A percentile compares a stretch with the other conserved stretches of the same genome.
phyloP scores from a whole-genome alignment of 2,113 vertebrate genomes.

The Macaca fascicularis region DNA sequence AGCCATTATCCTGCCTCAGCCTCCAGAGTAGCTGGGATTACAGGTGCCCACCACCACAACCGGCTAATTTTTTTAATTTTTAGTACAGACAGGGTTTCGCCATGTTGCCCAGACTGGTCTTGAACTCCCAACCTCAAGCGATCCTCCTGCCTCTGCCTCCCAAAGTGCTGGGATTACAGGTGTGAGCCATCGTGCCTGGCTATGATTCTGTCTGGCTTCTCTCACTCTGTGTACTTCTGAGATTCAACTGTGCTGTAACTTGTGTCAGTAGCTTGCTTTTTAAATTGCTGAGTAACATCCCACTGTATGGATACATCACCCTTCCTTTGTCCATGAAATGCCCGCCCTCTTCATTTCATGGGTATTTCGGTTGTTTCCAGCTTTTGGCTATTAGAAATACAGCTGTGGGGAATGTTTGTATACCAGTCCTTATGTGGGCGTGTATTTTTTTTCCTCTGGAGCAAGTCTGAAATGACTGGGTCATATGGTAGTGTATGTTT shows the following conservation, averaged over 20 bases:
- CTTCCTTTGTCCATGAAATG: not conserved
- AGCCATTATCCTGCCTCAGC: too few species aligned
- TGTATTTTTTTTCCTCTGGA: not conserved
- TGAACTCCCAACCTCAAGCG: too few species aligned
- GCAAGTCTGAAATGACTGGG: not conserved
- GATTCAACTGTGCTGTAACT: not conserved
- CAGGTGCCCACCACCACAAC: too few species aligned
- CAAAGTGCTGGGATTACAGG: too few species aligned
- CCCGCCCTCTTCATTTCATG: not conserved
- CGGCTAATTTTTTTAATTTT: too few species aligned
- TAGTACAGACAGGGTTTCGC: too few species aligned
- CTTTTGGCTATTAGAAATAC: not conserved
- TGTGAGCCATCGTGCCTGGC: too few species aligned
- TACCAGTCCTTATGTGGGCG: not conserved
- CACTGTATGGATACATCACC: not conserved
- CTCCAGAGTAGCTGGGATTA: too few species aligned
- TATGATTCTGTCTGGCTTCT: not conserved
- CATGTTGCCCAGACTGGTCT: too few species aligned
- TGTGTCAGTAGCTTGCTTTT: not conserved
- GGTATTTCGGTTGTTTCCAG: not conserved
- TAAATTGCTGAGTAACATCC: not conserved
- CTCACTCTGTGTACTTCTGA: not conserved
- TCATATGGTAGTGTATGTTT: not conserved
- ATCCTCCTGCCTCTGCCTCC: too few species aligned
- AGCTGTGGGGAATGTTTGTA: not conserved